Percentiles rank a stretch among this genome's conserved stretches.
These are phyloP conservation scores for Chrysoperla carnea DNA, from an alignment of 1,140 invertebrate genomes.

Conservation along the genomic window DNA sequence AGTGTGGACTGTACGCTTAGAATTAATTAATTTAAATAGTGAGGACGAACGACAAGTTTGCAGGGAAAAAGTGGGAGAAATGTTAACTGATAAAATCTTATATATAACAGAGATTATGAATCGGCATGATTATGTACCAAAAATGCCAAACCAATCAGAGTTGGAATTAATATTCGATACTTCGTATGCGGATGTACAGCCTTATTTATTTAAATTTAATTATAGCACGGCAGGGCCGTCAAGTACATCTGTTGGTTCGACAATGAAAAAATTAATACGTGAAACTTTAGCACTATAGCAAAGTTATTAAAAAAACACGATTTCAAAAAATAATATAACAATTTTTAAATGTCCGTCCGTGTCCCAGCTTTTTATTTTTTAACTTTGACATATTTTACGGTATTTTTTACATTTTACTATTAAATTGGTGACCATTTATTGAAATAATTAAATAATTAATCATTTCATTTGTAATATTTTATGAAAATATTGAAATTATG, in stretches of 20 bases:
- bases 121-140: conserved; percentile 84
- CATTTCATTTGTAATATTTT: no score
- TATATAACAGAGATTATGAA: conserved; percentile 92
- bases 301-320: conserved; percentile 5
- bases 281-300: conserved; percentile 62
- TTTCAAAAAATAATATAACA: neutral
- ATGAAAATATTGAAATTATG: no score
- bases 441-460: no score
- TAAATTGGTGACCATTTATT: no score
- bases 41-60: conserved; percentile 78
- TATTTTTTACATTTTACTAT: no score
- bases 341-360: neutral
- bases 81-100: conserved; percentile 81
- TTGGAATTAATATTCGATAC: conserved; percentile 91
- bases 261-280: conserved; percentile 77
- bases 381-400: no score
- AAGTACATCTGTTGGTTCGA: conserved; percentile 59
- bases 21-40: conserved; percentile 66
- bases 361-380: no score
- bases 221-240: conserved; percentile 56
- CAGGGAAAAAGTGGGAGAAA: conserved; percentile 77
- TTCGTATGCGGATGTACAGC: conserved; percentile 78
- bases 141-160: conserved; percentile 83
- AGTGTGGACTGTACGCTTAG: conserved; percentile 86
- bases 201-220: conserved; percentile 82